Evolutionary conservation across 23 tunicate species (phyloP).

Genomic region (Botrylloides violaceus): DNA sequence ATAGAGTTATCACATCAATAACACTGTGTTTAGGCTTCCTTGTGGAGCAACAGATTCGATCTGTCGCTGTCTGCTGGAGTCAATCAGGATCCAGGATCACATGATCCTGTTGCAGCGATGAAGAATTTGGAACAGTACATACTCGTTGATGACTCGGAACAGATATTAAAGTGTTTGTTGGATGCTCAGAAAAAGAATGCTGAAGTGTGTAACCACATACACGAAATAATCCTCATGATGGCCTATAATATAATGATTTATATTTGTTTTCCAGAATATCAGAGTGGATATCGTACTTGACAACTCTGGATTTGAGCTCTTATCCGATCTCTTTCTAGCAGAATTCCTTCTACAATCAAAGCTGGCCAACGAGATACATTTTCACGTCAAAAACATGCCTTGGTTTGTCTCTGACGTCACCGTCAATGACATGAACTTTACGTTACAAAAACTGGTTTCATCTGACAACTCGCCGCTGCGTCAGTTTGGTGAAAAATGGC

Average conservation of each 20-base stretch:
- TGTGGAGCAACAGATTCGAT: conserved; percentile 91
- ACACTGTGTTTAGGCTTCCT: conserved; percentile 38
- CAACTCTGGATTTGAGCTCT: conserved; percentile 79
- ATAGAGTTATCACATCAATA: too few relatives aligned
- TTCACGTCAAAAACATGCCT: conserved; percentile 73
- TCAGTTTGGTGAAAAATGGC: conserved; percentile 20
- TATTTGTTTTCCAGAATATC: neutral
- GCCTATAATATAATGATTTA: too few relatives aligned
- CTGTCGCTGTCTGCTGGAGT: conserved; percentile 81
- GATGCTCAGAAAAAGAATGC: conserved; percentile 4
- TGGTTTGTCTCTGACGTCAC: conserved; percentile 96
- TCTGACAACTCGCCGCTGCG: neutral
- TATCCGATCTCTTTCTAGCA: conserved; percentile 55
- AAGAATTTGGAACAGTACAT: conserved; percentile 13
- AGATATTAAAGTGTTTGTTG: conserved; percentile 26
- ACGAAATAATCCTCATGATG: too few relatives aligned
- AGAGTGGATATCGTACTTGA: conserved; percentile 69
- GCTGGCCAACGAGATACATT: conserved; percentile 28
- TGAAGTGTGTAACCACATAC: conserved; percentile 2
- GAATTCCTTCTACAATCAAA: conserved; percentile 50
- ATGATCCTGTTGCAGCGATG: conserved; percentile 37
- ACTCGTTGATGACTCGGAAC: conserved; percentile 33
- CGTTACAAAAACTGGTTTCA: conserved; percentile 14
- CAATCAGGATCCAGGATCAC: conserved; percentile 20
- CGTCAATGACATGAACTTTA: conserved; percentile 28